Percentiles rank a stretch among this genome's conserved stretches.
phyloP scores from a whole-genome alignment of 2,888 invertebrate genomes.

The Xylocampa areola region DNA sequence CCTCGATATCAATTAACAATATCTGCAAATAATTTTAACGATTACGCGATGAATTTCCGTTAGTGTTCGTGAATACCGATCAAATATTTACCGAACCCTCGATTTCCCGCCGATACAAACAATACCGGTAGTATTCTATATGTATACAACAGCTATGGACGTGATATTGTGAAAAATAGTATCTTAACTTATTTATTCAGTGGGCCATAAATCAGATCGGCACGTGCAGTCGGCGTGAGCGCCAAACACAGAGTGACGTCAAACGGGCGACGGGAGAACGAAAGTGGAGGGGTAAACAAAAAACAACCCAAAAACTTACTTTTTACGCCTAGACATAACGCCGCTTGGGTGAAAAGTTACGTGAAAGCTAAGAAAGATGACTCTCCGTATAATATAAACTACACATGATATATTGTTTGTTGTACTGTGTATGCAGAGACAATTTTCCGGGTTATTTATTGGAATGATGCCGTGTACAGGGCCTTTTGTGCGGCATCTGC shows the following conservation, averaged over 20 bases:
- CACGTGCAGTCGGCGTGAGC: slow-evolving; percentile 77
- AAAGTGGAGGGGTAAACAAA: slow-evolving; percentile 45
- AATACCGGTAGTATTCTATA: slow-evolving; percentile 50
- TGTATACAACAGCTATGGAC: slow-evolving; percentile 59
- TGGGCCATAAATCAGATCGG: slow-evolving; percentile 83
- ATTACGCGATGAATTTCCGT: slow-evolving; percentile 68
- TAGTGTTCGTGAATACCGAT: slow-evolving; percentile 56
- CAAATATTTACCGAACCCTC: slow-evolving; percentile 71
- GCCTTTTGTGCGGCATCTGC: slow-evolving; percentile 74
- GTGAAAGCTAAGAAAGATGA: slow-evolving; percentile 74
- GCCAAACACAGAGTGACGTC: slow-evolving; percentile 64
- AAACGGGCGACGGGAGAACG: slow-evolving; percentile 33
- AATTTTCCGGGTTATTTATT: slow-evolving; percentile 80
- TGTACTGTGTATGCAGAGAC: slow-evolving; percentile 74
- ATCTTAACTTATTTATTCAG: slow-evolving; percentile 82
- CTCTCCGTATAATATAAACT: slow-evolving; percentile 74
- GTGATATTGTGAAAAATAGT: slow-evolving; percentile 66
- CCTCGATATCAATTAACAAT: slow-evolving; percentile 77
- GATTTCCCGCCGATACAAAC: slow-evolving; percentile 55
- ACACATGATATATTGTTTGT: slow-evolving; percentile 74
- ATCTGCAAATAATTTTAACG: slow-evolving; percentile 76
- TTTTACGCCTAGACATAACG: slow-evolving; percentile 71
- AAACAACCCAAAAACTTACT: slow-evolving; percentile 74
- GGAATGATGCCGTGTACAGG: slow-evolving; percentile 70
- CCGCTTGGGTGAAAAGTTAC: slow-evolving; percentile 70